Evolutionary conservation across 2,888 invertebrate genomes (phyloP), one percentile per base, ranked within the genome.

Genomic region (Taenaris catops): DNA sequence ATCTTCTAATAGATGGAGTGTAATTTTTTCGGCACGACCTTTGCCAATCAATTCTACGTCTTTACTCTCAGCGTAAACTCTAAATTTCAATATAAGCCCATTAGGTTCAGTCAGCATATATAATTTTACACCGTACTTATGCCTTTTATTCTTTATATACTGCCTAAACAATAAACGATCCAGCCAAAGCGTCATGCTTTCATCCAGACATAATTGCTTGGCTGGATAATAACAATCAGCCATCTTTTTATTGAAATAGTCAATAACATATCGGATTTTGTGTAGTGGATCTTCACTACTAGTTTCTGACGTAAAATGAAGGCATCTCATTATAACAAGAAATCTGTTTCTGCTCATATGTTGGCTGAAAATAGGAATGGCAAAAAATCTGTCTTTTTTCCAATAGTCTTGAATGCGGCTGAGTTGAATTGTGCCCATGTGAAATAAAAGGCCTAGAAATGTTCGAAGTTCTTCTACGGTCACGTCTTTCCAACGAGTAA

Each of bases 351-450:
- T 2, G 6, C 16, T 16, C 25, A 26, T 17, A 5, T 46, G 28
- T 18, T 50, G 5, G 2, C 20, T 12, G 25, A 51, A 55, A 38
- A 46, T 35, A 0, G 44, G 48, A 20, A 53, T 36, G 4, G 20
- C 21, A 39, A 48, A 55, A 5, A 46, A 9, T 5, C 34, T 23
- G 18, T 46, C 28, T n/a, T 2, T 49, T 29, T 52, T 52, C 52
- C 53, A 55, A 20, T 53, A 58, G 31, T 55, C 48, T 12, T 45
- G 18, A 1, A 53, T 3, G 3, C 44, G 39, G 19, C 6, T 31
- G 0, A 58, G 10, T 10, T 12, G 16, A 3, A 54, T 46, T 8
- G 44, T 44, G 0, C 53, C 53, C 51, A 49, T 53, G 17, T 54
- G 53, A 4, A 55, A 51, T 9, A 55, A 18, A 3, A 55, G 14